Evolutionary conservation across 2,888 invertebrate genomes (phyloP).

Genomic region (Eupeodes luniger): DNA sequence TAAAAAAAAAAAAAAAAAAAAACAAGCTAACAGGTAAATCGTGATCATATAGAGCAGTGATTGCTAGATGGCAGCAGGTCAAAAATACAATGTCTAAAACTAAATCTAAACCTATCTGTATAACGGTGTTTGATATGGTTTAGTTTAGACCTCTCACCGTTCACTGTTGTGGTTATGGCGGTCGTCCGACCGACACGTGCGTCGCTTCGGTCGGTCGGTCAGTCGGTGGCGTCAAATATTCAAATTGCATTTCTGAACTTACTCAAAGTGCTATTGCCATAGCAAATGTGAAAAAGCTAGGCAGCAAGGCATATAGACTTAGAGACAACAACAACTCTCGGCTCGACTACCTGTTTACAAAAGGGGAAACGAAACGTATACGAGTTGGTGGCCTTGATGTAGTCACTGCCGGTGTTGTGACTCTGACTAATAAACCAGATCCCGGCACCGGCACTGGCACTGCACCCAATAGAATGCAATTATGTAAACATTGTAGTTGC

Average conservation of each 20-base stretch:
- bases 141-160: not conserved
- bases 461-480: conserved; percentile 61
- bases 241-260: conserved; percentile 20
- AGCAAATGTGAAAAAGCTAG: not conserved
- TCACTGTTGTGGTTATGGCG: conserved; percentile 6
- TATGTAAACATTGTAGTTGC: conserved; percentile 53
- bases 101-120: not conserved
- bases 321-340: too few relatives aligned
- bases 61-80: conserved; percentile 5
- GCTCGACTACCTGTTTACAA: conserved; percentile 4
- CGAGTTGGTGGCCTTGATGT: conserved; percentile 57
- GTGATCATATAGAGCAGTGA: conserved; percentile 35
- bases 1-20: not conserved
- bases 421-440: conserved; percentile 63
- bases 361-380: conserved; percentile 4
- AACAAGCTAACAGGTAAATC: conserved; percentile 43
- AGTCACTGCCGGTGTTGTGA: conserved; percentile 61
- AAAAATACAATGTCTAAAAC: conserved; percentile 32
- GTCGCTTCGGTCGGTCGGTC: too few relatives aligned
- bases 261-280: not conserved
- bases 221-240: conserved; percentile 12
- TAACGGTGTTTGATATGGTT: not conserved
- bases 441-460: conserved; percentile 36
- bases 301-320: not conserved
- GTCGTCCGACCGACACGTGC: too few relatives aligned